Conservation (phyloP, 2,113 vertebrate genomes). For the Pungitius pungitius region DNA sequence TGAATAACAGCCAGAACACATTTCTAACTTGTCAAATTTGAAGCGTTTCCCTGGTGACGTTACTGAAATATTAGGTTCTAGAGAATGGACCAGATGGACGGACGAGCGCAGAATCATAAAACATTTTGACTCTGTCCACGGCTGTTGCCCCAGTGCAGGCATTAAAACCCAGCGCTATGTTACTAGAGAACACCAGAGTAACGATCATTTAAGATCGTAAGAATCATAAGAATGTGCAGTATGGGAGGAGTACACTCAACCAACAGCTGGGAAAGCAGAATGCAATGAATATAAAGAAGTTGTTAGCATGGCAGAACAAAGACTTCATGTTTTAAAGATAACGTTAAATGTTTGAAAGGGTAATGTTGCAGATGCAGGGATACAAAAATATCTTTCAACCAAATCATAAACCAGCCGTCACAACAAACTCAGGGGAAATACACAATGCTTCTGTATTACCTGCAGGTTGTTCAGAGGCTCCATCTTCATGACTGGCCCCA, state of each 20-base stretch:
- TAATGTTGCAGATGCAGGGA: too few relatives aligned
- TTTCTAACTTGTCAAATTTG: conserved; percentile 10
- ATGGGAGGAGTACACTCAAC: not conserved
- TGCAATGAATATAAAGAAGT: not conserved
- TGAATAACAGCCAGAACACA: not conserved
- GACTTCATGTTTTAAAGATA: not conserved
- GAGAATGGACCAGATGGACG: too few relatives aligned
- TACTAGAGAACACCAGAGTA: not conserved
- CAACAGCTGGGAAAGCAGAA: not conserved
- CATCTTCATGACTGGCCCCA: conserved; percentile 98
- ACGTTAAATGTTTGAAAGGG: not conserved
- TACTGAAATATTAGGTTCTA: too few relatives aligned
- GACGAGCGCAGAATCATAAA: too few relatives aligned
- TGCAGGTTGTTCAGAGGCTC: conserved; percentile 97
- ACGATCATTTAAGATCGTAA: not conserved
- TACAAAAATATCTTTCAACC: not conserved
- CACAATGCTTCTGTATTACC: conserved; percentile 73
- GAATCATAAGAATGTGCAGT: not conserved
- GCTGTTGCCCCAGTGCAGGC: too few relatives aligned
- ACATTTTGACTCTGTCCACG: too few relatives aligned
- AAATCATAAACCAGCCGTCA: not conserved
- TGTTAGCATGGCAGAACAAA: not conserved
- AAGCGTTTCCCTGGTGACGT: not conserved
- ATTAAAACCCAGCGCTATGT: too few relatives aligned
- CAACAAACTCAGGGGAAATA: not conserved